Evolutionary conservation across 2,888 invertebrate species (phyloP), one percentile per base, ranked within the genome.

Genomic region (Hyles lineata): DNA sequence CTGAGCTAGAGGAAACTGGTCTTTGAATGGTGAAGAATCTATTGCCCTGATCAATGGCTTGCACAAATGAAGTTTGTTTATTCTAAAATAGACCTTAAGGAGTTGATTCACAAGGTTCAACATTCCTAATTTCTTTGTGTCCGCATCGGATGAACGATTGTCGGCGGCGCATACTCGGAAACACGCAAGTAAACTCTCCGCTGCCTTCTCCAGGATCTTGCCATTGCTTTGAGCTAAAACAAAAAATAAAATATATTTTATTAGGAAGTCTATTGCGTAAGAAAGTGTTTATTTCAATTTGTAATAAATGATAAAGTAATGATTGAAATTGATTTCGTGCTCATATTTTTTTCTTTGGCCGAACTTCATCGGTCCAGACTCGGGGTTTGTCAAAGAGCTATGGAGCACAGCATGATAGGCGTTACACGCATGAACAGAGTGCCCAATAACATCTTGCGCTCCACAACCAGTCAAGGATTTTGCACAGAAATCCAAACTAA

Each of bases 71-170:
- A 98, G 90, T 85, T 98, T 97, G 86, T 98, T 98, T 80, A 99
- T 99, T 82, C 98, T 96, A 85, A 99, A 99, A 89, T 99, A 99
- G 0, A 96, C 95, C 94, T 99, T 99, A 80, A 99, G 98, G 7
- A 99, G 95, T 89, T 99, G 99, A 94, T 99, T 99, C 0, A 99
- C 99, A 76, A 99, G 95, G 83, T 97, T 97, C 80, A 99, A 92
- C 98, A 99, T 99, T 74, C 99, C 99, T 93, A 98, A 96, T 83
- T 98, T 96, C 91, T 99, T 99, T 0, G 99, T 98, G 76, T 98
- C 98, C 74, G 97, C 97, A 80, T 98, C 98, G 0, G 98, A 96
- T 8, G 98, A 97, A 76, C 98, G 96, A 88, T 98, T 98, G 88
- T 99, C 99, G 29, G 98, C 98, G 19, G 99, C 98, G 91, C 99